Conservation (phyloP, 2,888 invertebrate genomes). For the Campoplex nolae region DNA sequence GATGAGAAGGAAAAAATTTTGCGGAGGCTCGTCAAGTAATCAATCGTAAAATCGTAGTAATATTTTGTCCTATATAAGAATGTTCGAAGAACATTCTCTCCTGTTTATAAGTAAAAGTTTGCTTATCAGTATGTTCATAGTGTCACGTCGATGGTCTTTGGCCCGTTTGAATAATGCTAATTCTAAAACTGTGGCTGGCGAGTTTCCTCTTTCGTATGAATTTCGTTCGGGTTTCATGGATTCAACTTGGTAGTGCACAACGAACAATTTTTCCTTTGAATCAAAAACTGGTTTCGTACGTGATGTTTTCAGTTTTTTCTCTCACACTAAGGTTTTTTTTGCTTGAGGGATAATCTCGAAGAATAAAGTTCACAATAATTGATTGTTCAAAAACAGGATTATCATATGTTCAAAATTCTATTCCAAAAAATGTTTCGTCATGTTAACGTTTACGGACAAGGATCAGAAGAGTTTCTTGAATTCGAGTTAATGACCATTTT, state of each 20-base stretch:
- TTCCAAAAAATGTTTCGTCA: not conserved
- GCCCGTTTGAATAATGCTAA: slow-evolving; percentile 65
- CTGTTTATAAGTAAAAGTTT: not conserved
- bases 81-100: not conserved
- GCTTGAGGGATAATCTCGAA: too few relatives aligned
- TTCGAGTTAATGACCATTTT: not conserved
- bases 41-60: not conserved
- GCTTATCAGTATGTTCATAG: not conserved
- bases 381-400: not conserved
- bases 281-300: not conserved
- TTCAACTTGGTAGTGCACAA: not conserved
- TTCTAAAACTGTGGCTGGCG: slow-evolving; percentile 13
- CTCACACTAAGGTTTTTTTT: not conserved
- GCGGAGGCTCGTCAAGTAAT: slow-evolving; percentile 19
- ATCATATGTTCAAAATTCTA: not conserved
- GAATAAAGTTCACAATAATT: not conserved
- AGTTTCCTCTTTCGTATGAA: slow-evolving; percentile 4
- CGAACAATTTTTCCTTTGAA: not conserved
- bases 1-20: not conserved
- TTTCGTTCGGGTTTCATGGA: not conserved
- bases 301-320: not conserved
- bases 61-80: not conserved
- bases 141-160: slow-evolving; percentile 57
- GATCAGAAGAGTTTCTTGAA: not conserved
- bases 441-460: not conserved